phyloP scores from a whole-genome alignment of 2,797 vertebrate species.

The Pangasius larnaudii region DNA sequence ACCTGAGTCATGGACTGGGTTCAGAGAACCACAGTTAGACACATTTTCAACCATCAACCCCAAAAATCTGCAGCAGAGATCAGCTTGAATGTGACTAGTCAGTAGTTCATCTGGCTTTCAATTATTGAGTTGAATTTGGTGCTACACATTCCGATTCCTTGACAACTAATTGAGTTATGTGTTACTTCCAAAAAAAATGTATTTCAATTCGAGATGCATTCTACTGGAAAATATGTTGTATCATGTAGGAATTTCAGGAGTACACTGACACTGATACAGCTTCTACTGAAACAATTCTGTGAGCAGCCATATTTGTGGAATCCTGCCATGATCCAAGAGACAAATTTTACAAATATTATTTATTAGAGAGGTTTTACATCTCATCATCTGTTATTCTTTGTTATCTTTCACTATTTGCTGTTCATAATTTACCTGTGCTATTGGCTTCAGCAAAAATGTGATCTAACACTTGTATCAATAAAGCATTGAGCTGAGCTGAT shows the following conservation, averaged over 20 bases:
- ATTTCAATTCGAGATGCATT: not conserved
- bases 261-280: not conserved
- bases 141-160: not conserved
- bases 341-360: not conserved
- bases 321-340: not conserved
- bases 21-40: not conserved
- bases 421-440: not conserved
- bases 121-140: not conserved
- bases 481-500: not conserved
- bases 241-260: not conserved
- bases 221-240: not conserved
- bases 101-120: not conserved
- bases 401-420: not conserved
- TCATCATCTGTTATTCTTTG: not conserved
- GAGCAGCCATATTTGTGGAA: not conserved
- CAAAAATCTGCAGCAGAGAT: not conserved
- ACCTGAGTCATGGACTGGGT: not conserved
- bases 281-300: not conserved
- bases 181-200: not conserved
- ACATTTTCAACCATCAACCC: not conserved
- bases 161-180: not conserved
- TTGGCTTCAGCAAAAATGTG: not conserved
- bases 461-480: not conserved
- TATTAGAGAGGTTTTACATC: not conserved
- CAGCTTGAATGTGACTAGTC: not conserved